phyloP scores from a whole-genome alignment of 1,140 invertebrate genomes.

The Diplogasteroides magnus region DNA sequence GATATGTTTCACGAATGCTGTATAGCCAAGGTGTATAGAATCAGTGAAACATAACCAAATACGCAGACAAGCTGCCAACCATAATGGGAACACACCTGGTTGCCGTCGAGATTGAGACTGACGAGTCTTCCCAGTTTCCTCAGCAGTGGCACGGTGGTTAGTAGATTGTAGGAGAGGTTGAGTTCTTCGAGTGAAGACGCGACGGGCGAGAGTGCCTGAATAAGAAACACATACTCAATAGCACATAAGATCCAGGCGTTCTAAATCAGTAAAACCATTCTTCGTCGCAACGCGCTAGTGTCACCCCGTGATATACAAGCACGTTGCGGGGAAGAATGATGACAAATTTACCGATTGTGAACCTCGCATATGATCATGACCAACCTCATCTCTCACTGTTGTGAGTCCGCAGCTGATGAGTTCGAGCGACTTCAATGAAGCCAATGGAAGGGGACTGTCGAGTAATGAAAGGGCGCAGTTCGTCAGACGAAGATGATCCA shows the following conservation, averaged over 20 bases:
- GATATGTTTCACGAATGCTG: no score
- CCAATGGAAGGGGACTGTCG: not conserved
- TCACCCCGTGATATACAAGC: no score
- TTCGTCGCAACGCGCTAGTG: no score
- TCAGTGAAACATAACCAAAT: no score
- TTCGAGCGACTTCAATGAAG: not conserved
- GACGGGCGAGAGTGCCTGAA: not conserved
- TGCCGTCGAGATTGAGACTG: slow-evolving; percentile 27
- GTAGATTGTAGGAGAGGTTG: slow-evolving; percentile 12
- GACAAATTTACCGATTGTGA: not conserved
- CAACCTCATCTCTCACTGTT: not conserved
- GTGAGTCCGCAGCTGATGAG: not conserved
- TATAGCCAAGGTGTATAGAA: no score
- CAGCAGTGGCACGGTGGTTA: slow-evolving; percentile 21
- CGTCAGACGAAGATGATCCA: not conserved
- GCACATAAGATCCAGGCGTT: not conserved
- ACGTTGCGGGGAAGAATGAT: no score
- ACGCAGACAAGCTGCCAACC: no score
- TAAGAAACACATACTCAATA: not conserved
- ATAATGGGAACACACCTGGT: slow-evolving; percentile 12
- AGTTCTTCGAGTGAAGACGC: slow-evolving; percentile 10
- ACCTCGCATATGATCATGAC: not conserved
- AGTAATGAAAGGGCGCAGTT: not conserved
- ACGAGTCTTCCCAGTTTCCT: slow-evolving; percentile 15
- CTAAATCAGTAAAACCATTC: no score